These are phyloP conservation scores for Nasonia giraulti DNA, from an alignment of 1,140 invertebrate species.

Conservation along the genomic window DNA sequence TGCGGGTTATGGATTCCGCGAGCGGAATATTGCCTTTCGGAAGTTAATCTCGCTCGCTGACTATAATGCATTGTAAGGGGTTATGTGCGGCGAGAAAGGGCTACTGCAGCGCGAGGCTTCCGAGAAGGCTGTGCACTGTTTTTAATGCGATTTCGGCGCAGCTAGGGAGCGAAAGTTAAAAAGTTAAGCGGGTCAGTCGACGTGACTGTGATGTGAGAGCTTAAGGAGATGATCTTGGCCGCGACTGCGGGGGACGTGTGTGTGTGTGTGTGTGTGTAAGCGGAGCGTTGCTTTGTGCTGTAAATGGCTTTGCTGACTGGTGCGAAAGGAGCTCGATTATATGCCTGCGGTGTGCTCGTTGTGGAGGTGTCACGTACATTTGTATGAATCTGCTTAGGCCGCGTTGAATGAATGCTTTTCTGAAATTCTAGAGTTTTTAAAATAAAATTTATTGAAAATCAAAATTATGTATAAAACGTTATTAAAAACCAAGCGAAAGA, in stretches of 20 bases:
- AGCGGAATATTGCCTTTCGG: neutral
- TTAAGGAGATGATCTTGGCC: neutral
- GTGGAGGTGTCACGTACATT: too few relatives aligned
- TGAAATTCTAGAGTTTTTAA: too few relatives aligned
- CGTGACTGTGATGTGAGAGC: too few relatives aligned
- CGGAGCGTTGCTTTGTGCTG: neutral
- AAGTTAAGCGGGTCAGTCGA: slow-evolving; percentile 20
- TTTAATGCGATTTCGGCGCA: neutral
- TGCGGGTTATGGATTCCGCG: neutral
- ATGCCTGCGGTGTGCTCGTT: too few relatives aligned
- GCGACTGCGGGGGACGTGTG: neutral
- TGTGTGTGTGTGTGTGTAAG: too few relatives aligned
- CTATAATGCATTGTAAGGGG: neutral
- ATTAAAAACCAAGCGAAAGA: too few relatives aligned
- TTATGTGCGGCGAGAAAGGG: neutral
- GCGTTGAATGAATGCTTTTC: too few relatives aligned
- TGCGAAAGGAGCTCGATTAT: too few relatives aligned
- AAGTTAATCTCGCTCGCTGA: neutral
- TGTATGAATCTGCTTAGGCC: too few relatives aligned
- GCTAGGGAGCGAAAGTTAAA: neutral
- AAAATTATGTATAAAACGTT: too few relatives aligned
- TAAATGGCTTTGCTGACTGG: neutral
- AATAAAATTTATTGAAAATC: too few relatives aligned
- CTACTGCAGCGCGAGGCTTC: neutral
- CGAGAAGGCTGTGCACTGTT: neutral